Conservation (phyloP, 2,797 vertebrate species). For the Morelia viridis region DNA sequence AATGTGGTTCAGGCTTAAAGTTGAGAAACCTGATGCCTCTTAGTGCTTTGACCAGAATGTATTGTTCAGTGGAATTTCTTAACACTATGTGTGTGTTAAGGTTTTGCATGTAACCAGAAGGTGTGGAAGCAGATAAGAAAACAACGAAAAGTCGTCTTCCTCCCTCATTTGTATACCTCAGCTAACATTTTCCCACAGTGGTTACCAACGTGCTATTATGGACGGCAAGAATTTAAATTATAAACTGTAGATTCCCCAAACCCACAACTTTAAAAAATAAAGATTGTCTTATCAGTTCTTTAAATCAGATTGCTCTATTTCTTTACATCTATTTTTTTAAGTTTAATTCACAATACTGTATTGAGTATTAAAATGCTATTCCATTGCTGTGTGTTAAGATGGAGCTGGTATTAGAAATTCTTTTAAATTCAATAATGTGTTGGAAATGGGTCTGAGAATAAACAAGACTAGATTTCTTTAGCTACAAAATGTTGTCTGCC, state of each 20-base stretch:
- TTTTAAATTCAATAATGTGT: not conserved
- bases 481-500: not conserved
- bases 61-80: not conserved
- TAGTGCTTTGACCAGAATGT: not conserved
- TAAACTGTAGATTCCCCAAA: not conserved
- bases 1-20: not conserved
- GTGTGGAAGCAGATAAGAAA: not conserved
- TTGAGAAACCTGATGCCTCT: not conserved
- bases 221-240: not conserved
- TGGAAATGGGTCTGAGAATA: not conserved
- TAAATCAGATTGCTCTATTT: not conserved
- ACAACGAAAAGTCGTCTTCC: not conserved
- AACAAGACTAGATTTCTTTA: not conserved
- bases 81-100: too few relatives aligned
- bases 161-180: not conserved
- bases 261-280: not conserved
- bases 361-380: not conserved
- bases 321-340: not conserved
- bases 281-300: not conserved
- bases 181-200: not conserved
- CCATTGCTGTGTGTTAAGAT: not conserved
- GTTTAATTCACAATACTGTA: not conserved
- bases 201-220: not conserved
- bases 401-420: not conserved
- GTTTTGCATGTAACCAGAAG: not conserved